Base-by-base conservation (phyloP, 1,140 invertebrate species). In the Hyposmocoma kahamanoa region DNA sequence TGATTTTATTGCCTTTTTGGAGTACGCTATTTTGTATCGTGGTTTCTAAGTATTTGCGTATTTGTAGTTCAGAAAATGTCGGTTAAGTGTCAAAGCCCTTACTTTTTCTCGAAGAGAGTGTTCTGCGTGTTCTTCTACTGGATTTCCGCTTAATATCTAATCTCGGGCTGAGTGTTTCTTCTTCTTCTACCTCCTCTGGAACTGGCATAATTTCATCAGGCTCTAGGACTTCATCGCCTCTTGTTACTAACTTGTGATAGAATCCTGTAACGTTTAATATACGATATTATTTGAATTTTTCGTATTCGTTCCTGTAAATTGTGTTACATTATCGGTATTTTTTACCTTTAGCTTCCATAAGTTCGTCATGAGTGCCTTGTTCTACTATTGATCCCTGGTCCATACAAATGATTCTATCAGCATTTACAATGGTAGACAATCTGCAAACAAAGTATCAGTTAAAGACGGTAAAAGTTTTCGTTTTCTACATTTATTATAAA, bases 361-460 rank as follows among this genome's bases (percentile, higher is more conserved):
- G 87, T 72, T 96, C 91, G 11, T 92, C 89, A 63, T 96, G 94
- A 0, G 91, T 94, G 1, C 95, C 95, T 67, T 91, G 85, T 75
- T 97, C 95, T 0, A 91, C 88, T 0, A 95, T 91, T 39, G 87
- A 72, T 0, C 94, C 90, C 42, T 93, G 89, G 47, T 92, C 90
- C 58, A 94, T 89, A 47, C 91, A 93, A 21, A 95, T 89, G 39
- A 97, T 96, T 47, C 91, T 88, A 77, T 96, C 91, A 0, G 94
- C 94, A 51, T 92, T 91, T 0, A 90, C 89, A n/a, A 97, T 94
- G 0, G 95, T 96, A 0, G 94, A 95, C 6, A 97, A 84, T 21
- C 95, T 85, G 24, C 9, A n/a, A n/a, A n/a, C n/a, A n/a, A n/a
- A n/a, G n/a, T n/a, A n/a, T n/a, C n/a, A n/a, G n/a, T n/a, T n/a